Percentiles rank a stretch among this genome's conserved stretches.
Conservation (phyloP, 2,888 invertebrate genomes). For the Neria commutata region DNA sequence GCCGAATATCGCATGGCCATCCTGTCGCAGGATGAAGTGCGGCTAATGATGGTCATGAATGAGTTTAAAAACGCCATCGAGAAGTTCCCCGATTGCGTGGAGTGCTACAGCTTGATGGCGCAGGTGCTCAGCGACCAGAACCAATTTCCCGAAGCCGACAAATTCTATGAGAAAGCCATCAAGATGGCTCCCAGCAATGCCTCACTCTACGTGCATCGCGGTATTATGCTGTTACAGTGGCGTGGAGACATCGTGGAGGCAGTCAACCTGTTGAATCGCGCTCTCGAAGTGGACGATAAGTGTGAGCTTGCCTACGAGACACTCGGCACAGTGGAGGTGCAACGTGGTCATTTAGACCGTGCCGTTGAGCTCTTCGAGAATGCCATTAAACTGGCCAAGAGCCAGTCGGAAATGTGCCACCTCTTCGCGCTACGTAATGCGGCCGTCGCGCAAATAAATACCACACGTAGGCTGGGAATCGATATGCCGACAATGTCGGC, state of each 20-base stretch:
- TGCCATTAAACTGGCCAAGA: conserved; percentile 84
- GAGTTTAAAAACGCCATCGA: conserved; percentile 78
- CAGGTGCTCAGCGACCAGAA: conserved; percentile 88
- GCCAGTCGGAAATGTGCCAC: conserved; percentile 88
- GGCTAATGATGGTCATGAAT: conserved; percentile 70
- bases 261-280: conserved; percentile 77
- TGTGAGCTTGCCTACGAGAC: conserved; percentile 97
- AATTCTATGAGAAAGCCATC: conserved; percentile 79
- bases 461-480: conserved; percentile 76
- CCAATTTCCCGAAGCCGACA: conserved; percentile 82
- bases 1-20: conserved; percentile 80
- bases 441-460: conserved; percentile 85
- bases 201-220: conserved; percentile 85
- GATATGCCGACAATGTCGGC: conserved; percentile 62
- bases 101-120: conserved; percentile 87
- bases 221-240: conserved; percentile 82
- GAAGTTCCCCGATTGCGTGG: conserved; percentile 82
- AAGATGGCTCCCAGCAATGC: conserved; percentile 85
- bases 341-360: conserved; percentile 78
- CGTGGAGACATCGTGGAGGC: conserved; percentile 82
- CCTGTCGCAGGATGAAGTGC: conserved; percentile 67
- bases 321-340: conserved; percentile 92
- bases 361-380: conserved; percentile 88
- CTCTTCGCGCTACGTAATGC: conserved; percentile 89
- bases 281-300: conserved; percentile 85